Conservation (phyloP, 2,888 invertebrate genomes). For the Pyrochroa serraticornis region DNA sequence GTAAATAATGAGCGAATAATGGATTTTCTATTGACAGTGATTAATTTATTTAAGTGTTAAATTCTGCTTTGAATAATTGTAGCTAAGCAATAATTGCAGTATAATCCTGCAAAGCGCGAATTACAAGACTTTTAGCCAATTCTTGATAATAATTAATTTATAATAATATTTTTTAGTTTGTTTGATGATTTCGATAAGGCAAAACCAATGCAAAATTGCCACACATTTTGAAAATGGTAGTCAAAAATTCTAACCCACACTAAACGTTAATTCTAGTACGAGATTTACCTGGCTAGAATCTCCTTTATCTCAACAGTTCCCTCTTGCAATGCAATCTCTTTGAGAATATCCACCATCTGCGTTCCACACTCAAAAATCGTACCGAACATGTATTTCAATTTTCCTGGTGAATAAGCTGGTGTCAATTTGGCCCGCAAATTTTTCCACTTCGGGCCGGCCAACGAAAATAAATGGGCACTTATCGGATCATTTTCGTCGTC, state of each 20-base stretch:
- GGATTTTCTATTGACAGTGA: no score
- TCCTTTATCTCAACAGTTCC: slow-evolving; percentile 57
- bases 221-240: no score
- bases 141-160: no score
- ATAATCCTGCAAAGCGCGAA: neutral
- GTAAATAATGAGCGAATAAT: no score
- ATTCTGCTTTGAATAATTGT: no score
- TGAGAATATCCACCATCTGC: slow-evolving; percentile 60
- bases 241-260: no score
- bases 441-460: slow-evolving; percentile 68
- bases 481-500: slow-evolving; percentile 68
- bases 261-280: neutral
- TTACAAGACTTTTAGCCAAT: no score
- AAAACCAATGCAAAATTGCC: no score
- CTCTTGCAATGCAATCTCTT: slow-evolving; percentile 43
- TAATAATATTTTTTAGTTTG: no score
- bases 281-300: slow-evolving; percentile 56
- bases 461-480: slow-evolving; percentile 66
- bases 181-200: no score
- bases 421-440: slow-evolving; percentile 67
- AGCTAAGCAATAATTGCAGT: no score
- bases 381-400: slow-evolving; percentile 69
- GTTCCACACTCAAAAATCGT: slow-evolving; percentile 65
- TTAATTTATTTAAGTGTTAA: no score
- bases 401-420: slow-evolving; percentile 71